Percentiles rank a stretch among this genome's conserved stretches.
These are phyloP conservation scores for Bergia puertoricense DNA, from an alignment of 92 coral and sea anemone genomes.

Conservation along the genomic window DNA sequence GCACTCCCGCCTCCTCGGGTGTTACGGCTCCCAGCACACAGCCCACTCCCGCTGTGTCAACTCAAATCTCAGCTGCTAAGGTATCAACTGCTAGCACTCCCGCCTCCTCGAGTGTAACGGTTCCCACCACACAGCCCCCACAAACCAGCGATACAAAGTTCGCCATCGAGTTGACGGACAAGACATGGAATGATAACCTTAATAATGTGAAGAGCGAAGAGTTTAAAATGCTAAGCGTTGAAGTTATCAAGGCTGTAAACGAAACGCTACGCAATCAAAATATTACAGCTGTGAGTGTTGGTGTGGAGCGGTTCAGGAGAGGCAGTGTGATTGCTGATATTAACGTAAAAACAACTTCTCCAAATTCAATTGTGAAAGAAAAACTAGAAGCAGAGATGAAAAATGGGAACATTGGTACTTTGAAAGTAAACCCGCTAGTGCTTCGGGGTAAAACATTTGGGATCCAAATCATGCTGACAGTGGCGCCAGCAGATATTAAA, in stretches of 20 bases:
- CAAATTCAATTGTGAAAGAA: background rate
- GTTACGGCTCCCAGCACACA: constrained; percentile 13
- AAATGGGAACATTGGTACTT: background rate
- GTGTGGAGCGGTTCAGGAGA: constrained; percentile 15
- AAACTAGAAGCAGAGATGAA: background rate
- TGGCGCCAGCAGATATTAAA: background rate
- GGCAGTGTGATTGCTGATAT: constrained; percentile 39
- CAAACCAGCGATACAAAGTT: background rate
- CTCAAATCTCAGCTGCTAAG: background rate
- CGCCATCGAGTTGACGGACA: constrained; percentile 3
- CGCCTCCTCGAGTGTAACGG: background rate
- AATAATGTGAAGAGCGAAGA: background rate
- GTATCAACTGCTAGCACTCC: background rate
- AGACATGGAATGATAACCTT: background rate
- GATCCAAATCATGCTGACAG: background rate
- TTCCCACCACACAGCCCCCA: constrained; percentile 18
- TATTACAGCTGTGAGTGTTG: background rate
- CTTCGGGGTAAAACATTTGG: constrained; percentile 14
- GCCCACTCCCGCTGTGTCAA: no score
- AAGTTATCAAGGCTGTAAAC: constrained; percentile 7
- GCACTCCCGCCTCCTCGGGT: background rate
- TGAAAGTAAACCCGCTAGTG: background rate
- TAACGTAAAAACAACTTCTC: background rate
- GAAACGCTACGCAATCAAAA: background rate
- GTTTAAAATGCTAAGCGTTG: background rate